phyloP scores from a whole-genome alignment of 2,113 vertebrate species.

The Thamnophis sirtalis region DNA sequence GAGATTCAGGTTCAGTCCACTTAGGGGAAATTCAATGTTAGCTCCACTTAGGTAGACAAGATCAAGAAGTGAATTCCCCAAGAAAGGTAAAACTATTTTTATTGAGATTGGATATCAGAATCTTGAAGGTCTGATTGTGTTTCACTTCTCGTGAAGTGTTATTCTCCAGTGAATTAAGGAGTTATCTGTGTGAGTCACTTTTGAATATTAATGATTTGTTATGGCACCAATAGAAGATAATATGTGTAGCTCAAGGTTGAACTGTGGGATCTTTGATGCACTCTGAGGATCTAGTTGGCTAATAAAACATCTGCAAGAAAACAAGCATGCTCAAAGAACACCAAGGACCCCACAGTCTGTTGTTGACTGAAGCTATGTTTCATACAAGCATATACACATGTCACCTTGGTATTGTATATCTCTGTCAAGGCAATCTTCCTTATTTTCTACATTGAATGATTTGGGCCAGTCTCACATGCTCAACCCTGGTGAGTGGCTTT shows the following conservation, averaged over 20 bases:
- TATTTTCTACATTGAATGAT: background rate
- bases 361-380: background rate
- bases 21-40: background rate
- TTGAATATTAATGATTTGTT: background rate
- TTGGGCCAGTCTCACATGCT: background rate
- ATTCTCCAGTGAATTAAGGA: background rate
- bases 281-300: no score
- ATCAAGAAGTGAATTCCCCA: background rate
- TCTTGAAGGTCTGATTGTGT: background rate
- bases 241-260: no score
- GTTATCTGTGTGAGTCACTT: background rate
- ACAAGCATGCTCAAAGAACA: no score
- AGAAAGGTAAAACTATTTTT: background rate
- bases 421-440: no score
- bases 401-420: background rate
- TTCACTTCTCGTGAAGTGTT: background rate
- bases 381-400: background rate
- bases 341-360: background rate
- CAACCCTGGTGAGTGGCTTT: background rate
- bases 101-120: background rate
- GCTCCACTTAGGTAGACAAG: background rate
- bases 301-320: no score
- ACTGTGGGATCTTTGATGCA: no score
- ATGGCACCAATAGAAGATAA: background rate
- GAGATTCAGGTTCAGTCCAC: background rate